Percentiles rank a stretch among this genome's conserved stretches.
Conservation (phyloP, 2,888 invertebrate genomes). For the Rotaria sp. region DNA sequence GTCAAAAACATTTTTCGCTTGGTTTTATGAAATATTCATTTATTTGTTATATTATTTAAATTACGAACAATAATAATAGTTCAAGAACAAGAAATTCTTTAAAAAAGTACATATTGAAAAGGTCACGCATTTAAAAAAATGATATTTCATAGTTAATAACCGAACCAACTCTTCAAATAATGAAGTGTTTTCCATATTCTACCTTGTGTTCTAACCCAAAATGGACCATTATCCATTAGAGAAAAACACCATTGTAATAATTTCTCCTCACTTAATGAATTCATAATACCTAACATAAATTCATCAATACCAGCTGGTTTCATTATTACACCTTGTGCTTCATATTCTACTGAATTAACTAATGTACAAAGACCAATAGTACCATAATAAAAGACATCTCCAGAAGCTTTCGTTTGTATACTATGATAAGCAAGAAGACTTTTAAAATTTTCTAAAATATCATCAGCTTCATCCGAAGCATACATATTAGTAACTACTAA, state of each 20-base stretch:
- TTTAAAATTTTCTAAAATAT: background rate
- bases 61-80: too few relatives aligned
- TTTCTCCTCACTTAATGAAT: background rate
- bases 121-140: background rate
- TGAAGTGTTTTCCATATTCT: background rate
- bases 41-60: too few relatives aligned
- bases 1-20: too few relatives aligned
- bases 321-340: background rate
- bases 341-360: background rate
- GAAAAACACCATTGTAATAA: slow-evolving; percentile 2
- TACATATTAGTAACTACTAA: background rate
- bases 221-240: background rate
- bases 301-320: background rate
- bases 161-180: background rate
- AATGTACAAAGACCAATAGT: background rate
- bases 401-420: background rate
- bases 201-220: background rate
- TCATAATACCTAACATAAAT: background rate
- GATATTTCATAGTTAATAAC: background rate
- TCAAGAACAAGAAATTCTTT: too few relatives aligned
- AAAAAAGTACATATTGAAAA: too few relatives aligned
- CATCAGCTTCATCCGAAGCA: background rate
- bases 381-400: background rate
- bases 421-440: background rate
- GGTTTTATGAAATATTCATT: too few relatives aligned